phyloP scores from a whole-genome alignment of 2,113 vertebrate species.

The Notarius lentiginosus region DNA sequence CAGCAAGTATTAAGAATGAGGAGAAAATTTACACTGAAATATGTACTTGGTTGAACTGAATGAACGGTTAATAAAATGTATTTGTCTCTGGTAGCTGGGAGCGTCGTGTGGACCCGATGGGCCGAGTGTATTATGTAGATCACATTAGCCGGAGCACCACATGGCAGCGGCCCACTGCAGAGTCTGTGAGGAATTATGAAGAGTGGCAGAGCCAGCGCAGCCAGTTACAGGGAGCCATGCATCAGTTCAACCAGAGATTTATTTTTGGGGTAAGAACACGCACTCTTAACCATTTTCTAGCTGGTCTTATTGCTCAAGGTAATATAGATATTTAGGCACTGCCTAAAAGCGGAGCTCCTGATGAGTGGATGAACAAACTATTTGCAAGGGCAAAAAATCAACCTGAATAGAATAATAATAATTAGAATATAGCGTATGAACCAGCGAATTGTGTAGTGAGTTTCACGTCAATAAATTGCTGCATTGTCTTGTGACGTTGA shows the following conservation, averaged over 20 bases:
- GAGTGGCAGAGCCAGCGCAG: conserved; percentile 97
- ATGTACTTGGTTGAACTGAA: not conserved
- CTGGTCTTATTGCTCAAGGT: not conserved
- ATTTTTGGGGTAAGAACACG: conserved; percentile 86
- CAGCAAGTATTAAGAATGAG: not conserved
- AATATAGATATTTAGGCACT: not conserved
- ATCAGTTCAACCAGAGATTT: conserved; percentile 98
- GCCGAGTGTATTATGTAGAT: conserved; percentile 94
- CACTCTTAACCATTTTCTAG: not conserved
- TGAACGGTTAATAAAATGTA: not conserved
- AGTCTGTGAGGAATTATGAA: conserved; percentile 95
- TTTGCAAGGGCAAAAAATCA: no score
- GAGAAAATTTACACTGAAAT: not conserved
- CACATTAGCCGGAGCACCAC: conserved; percentile 97
- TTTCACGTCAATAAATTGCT: no score
- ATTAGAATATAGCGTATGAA: no score
- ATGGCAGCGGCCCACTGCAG: conserved; percentile 92
- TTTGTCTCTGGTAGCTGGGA: conserved; percentile 81
- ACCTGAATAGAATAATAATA: no score
- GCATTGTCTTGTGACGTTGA: no score
- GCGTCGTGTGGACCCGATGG: conserved; percentile 93
- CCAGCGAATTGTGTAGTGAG: no score
- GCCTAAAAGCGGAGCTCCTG: no score
- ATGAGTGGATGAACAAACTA: no score
- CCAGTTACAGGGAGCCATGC: conserved; percentile 97